Evolutionary conservation across 2,797 vertebrate genomes (phyloP).

Genomic region (Etheostoma perlongum): DNA sequence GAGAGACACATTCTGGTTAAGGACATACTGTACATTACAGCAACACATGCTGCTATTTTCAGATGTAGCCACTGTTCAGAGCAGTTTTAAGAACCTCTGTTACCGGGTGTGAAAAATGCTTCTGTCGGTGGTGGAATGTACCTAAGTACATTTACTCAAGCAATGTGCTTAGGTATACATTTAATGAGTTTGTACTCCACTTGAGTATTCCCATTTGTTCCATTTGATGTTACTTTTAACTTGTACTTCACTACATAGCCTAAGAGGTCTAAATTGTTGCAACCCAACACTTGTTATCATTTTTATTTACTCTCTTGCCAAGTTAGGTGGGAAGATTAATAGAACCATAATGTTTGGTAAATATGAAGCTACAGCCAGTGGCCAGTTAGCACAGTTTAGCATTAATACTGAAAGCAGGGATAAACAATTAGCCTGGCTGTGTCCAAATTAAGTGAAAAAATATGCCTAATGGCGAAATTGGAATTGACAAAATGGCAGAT

Average conservation of each 20-base stretch:
- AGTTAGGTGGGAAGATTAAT: neutral
- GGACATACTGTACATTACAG: constrained; percentile 51
- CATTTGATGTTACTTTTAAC: neutral
- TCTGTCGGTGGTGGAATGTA: neutral
- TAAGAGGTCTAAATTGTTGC: neutral
- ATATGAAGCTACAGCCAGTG: neutral
- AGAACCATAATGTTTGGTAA: neutral
- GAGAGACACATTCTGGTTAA: constrained; percentile 76
- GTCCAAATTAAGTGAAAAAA: too few relatives aligned
- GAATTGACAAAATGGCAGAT: too few relatives aligned
- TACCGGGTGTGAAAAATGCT: neutral
- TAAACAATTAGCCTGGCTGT: neutral
- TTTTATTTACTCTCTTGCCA: too few relatives aligned
- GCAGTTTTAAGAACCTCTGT: neutral
- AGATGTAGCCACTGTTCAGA: neutral
- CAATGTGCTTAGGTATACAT: neutral
- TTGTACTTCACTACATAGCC: neutral
- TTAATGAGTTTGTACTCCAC: neutral
- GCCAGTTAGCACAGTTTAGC: neutral
- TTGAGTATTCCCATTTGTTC: neutral
- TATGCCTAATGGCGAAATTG: too few relatives aligned
- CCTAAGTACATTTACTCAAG: neutral
- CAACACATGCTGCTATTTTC: neutral
- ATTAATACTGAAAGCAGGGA: neutral
- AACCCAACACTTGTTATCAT: neutral